Evolutionary conservation across 2,888 invertebrate species (phyloP), one percentile per base, ranked within the genome.

Genomic region (Agrotis exclamationis): DNA sequence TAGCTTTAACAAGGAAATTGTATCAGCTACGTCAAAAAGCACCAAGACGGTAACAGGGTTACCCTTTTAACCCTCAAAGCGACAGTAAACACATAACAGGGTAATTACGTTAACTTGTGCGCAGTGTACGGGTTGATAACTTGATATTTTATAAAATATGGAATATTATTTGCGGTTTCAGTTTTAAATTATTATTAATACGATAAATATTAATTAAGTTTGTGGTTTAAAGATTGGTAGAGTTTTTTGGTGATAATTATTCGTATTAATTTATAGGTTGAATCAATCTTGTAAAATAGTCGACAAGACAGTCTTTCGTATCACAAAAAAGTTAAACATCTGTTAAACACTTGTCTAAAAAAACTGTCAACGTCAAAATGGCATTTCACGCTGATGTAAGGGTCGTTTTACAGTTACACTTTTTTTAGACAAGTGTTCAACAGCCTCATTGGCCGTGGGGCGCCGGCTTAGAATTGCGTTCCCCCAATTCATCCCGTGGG

Each of bases 51-150:
- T 83, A 77, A 83, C 48, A 63, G 16, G 48, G 70, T 83, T 77
- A 85, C 66, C 69, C 69, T 50, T 65, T 74, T 71, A 83, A 64
- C 67, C 76, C 28, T 74, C 83, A 85, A 80, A 83, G 83, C 72
- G 69, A 50, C 56, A 54, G 74, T 83, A 85, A 83, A 74, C 66
- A 80, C 54, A 62, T 74, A 68, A 72, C 73, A 22, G 60, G 75
- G 73, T 83, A 74, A 79, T 74, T 60, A 62, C 6, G 76, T 85
- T 83, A 82, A 54, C 62, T 18, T 48, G 57, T 20, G 58, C 28
- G 63, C 70, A 65, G 53, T 57, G 53, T 47, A 57, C 24, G 56
- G 66, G 72, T 65, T 73, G 13, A 54, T 54, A 54, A 59, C n/a
- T 67, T 70, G 3, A 54, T 51, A 54, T 62, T 39, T 73, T 53